Evolutionary conservation across 2,113 vertebrate species (phyloP).

Genomic region (Prunella himalayana): DNA sequence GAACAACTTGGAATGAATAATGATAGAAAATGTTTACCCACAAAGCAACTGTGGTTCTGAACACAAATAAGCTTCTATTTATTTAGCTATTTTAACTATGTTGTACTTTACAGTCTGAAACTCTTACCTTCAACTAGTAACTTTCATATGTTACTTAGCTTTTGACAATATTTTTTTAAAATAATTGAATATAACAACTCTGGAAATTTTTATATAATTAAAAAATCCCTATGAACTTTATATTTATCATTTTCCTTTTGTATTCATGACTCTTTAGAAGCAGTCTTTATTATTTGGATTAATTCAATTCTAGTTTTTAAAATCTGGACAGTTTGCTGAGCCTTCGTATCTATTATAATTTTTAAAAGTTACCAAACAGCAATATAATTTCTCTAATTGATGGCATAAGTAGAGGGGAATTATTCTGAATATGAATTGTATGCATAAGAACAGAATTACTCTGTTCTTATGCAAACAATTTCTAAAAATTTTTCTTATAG

Average conservation of each 20-base stretch:
- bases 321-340: rapidly evolving
- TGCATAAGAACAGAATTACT: not conserved
- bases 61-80: not conserved
- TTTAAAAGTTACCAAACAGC: not conserved
- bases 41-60: not conserved
- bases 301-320: not conserved
- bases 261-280: not conserved
- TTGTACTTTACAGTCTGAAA: not conserved
- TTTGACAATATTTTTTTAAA: not conserved
- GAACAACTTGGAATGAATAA: not conserved
- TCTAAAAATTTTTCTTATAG: not conserved
- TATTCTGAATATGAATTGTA: too few relatives aligned
- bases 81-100: not conserved
- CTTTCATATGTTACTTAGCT: not conserved
- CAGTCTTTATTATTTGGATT: not conserved
- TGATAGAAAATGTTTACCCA: not conserved
- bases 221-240: not conserved
- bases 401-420: not conserved
- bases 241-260: not conserved
- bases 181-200: not conserved
- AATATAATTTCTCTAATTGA: not conserved
- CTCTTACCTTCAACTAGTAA: not conserved
- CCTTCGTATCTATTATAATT: not conserved
- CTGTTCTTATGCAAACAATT: not conserved
- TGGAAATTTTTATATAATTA: not conserved